phyloP scores from a whole-genome alignment of 2,113 vertebrate species.

The Aspidoscelis tigris region DNA sequence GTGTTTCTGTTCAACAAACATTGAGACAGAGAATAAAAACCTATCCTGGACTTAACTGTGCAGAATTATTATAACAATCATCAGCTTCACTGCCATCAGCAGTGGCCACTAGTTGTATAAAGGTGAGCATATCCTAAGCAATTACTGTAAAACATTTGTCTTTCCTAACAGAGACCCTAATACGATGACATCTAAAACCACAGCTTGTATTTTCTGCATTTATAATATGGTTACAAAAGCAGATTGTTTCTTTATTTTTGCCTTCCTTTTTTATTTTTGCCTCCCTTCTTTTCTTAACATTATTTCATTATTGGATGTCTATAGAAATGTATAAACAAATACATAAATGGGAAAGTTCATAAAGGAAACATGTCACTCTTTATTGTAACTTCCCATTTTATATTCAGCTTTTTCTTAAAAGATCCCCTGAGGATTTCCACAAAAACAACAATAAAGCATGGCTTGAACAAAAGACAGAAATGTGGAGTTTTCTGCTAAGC shows the following conservation, averaged over 20 bases:
- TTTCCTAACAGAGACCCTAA: background rate
- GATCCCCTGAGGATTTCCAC: background rate
- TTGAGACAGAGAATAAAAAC: background rate
- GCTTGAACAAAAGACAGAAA: background rate
- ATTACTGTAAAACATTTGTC: background rate
- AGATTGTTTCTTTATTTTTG: no score
- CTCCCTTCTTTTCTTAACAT: no score
- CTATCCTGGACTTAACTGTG: background rate
- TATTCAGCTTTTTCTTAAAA: background rate
- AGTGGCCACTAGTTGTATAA: background rate
- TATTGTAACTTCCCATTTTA: background rate
- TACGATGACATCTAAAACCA: background rate
- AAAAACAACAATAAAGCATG: background rate
- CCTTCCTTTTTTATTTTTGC: no score
- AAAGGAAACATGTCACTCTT: background rate
- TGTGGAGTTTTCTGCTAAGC: background rate
- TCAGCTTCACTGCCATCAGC: no score
- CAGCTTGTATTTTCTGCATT: background rate
- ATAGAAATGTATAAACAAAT: no score
- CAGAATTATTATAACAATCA: no score
- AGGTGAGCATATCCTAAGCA: background rate
- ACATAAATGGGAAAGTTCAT: background rate
- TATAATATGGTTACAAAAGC: background rate
- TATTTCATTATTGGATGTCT: no score
- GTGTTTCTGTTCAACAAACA: slow-evolving; percentile 1